Evolutionary conservation across 2,797 vertebrate genomes (phyloP), one percentile per base, ranked within the genome.

Genomic region (Percopsis omiscomaycus): DNA sequence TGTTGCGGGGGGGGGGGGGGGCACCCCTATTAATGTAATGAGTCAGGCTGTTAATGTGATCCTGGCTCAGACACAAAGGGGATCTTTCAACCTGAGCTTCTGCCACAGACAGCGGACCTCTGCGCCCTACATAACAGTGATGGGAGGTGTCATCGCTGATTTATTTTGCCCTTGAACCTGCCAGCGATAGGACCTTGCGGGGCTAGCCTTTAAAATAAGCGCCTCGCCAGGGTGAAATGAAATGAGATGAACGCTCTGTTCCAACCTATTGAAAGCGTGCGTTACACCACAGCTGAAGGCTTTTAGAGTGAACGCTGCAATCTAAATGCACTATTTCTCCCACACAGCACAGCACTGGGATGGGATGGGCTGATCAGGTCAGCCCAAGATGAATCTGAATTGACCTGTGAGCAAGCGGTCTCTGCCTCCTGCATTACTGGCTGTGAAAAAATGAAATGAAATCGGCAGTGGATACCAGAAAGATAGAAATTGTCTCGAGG

Each of bases 141-240:
- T 47, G 83, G 73, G 79, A 89, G 62, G 71, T 86, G 89, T 88
- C 87, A 78, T 73, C 68, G 71, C 83, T 90, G 89, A 91, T 90
- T 91, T 89, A 90, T 89, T 84, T 85, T 80, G 87, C 83, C 89
- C 87, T 91, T 91, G 88, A 90, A 90, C 88, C 82, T 83, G 75
- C 76, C 66, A 29, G 74, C 71, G 84, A 83, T 71, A 60, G 83
- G 75, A 89, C 84, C 85, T 87, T 80, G 84, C 49, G 83, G 86
- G 77, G 78, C 77, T 71, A 79, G 78, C 82, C 79, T 85, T 86
- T 83, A 78, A 85, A 82, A 81, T 77, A 78, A 80, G 75, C 29
- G n/a, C 62, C 70, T 58, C 37, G 44, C 57, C 29, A 27, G 50
- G 12, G 16, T 47, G 29, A 81, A 52, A 52, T 15, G 11, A 84